Evolutionary conservation across 2,113 vertebrate species (phyloP), one percentile per base, ranked within the genome.

Genomic region (Varanus salvator): DNA sequence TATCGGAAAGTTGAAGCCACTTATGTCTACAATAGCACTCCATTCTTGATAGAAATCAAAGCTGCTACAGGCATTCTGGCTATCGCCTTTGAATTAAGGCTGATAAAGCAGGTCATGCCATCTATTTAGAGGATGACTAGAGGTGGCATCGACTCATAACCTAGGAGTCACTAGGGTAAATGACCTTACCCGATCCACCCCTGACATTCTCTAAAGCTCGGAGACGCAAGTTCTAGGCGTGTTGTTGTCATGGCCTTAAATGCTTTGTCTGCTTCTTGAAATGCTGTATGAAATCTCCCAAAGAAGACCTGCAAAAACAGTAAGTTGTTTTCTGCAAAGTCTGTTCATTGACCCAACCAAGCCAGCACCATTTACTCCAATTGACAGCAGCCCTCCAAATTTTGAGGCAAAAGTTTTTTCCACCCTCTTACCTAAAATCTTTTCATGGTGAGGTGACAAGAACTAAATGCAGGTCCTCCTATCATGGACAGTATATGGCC

Each of bases 21-120:
- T 95, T 84, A 88, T 90, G 60, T 80, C 74, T 93, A 86, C 78
- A 86, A 89, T 2, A 81, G 3, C 75, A 1, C 82, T 94, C 21
- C 2, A 68, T 92, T 93, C 82, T 50, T 29, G 31, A 29, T 82
- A 72, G 86, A n/a, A 86, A 91, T 95, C 80, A 69, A 50, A 88
- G 48, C 76, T 66, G 91, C 6, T 94, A 83, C 29, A 82, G 23
- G 74, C 89, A 80, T 75, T 80, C 25, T 74, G 38, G 54, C 34
- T 84, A 31, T 0, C 34, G 69, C 44, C 38, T 80, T 87, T 9
- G 17, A 5, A 1, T 89, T 89, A 87, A 86, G 74, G 44, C 82
- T 85, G 31, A 52, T 84, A 38, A 74, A 94, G 50, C 34, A 2
- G 77, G 72, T 90, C 48, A 34, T 90, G 60, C 54, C 80, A 91